Base-by-base conservation (phyloP, 2,888 invertebrate genomes). In the Doris montereyensis region DNA sequence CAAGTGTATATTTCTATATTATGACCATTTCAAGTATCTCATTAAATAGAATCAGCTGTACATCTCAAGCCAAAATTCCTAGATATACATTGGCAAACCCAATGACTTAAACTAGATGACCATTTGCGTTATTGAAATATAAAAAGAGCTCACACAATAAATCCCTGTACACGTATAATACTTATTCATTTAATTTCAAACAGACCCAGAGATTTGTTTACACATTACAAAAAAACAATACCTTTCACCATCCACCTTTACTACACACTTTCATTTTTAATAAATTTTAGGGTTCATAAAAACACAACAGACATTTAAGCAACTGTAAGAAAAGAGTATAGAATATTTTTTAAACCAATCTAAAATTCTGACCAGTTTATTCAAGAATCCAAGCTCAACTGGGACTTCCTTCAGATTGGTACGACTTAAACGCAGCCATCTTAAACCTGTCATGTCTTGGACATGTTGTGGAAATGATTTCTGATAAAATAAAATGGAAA, bases 401-500 rank as follows among this genome's bases (percentile, higher is more conserved):
- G 91, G 91, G 72, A 91, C 81, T 91, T 96, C 95, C 67, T 94
- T 94, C 83, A 99, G 93, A 88, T 95, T 95, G 71, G 98, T 97
- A 89, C 95, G 94, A 92, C 98, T 98, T 83, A 99, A 93, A 91
- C 97, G 96, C 71, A 99, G 94, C 99, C 99, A 99, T 93, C 98
- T 97, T 81, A 99, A 95, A 28, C 98, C 97, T 74, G 97, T 96
- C 99, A 99, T 99, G 83, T 96, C 94, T 85, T 96, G 95, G 86
- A 99, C 95, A 81, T 88, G 86, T 34, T 84, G 80, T 2, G 91
- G 91, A 83, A 91, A 90, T 35, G 84, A 84, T 35, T 84, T 84
- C 76, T 86, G 85, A 84, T 85, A 65, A 28, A 80, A 81, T 79
- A 26, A 75, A 80, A 34, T 57, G 13, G 24, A n/a, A 52, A 24